Evolutionary conservation across 2,888 invertebrate genomes (phyloP), one percentile per base, ranked within the genome.

Genomic region (Epinotia ramella): DNA sequence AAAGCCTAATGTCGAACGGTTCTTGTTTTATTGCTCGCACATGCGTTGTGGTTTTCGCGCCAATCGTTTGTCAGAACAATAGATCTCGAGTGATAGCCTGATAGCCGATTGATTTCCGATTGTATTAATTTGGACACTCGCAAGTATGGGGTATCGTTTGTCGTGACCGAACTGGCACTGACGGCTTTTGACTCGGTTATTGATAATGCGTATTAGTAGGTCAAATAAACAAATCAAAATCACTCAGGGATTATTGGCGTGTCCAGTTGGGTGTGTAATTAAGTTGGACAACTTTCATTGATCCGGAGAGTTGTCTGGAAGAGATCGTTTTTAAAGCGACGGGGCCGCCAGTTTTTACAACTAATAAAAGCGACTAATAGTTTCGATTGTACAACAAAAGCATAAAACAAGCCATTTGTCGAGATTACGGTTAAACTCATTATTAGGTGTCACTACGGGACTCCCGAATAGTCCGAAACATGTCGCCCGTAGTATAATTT

Each of bases 101-200:
- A 84, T 84, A 75, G 70, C 81, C 81, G 81, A 85, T 84, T 83
- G 84, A 85, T 86, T 84, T 86, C 84, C 82, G 84, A 86, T 87
- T 84, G 84, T 85, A 82, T 84, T 77, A 81, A 81, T 79, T 80
- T 77, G 80, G 81, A 83, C 80, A 77, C 77, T 77, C 77, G 71
- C 81, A 60, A 20, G 20, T 60, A 18, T 12, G 9, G 46, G 18
- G 12, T 66, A 71, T 49, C 59, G 62, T 46, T 33, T 76, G 65
- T 88, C 89, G 88, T 89, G 89, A 88, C 86, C 79, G 68, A 69
- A 80, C 80, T 84, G 87, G 84, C 88, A 87, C 86, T 87, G 87
- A 86, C 78, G 82, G n/a, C 12, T 12, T 28, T 20, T 18, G 44
- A 44, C 53, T 44, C 28, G 18, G 44, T 12, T 16, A 20, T 33